Evolutionary conservation across 53 echinoderm and acorn worm genomes (phyloP), one percentile per base, ranked within the genome.

Genomic region (Paracentrotus lividus): DNA sequence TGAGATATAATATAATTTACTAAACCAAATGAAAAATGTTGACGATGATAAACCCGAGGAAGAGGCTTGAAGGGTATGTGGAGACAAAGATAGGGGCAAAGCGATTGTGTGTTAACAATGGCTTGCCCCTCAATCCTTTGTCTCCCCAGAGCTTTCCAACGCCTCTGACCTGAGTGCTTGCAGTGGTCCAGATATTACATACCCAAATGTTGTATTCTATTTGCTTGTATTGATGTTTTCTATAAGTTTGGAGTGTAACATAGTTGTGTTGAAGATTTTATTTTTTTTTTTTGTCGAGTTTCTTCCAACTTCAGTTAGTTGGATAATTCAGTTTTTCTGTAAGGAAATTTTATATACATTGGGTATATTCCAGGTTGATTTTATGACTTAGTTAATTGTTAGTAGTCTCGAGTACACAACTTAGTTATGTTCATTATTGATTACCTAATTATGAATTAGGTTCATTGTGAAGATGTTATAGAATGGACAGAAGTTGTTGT

Each of bases 31-130:
- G 4, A 47, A 26, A n/a, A 12, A 81, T 81, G 26, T 47, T 45
- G 81, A 81, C 47, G 81, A 81, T 81, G 47, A 81, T 81, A 24
- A n/a, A n/a, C n/a, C n/a, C n/a, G n/a, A n/a, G n/a, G n/a, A n/a
- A n/a, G n/a, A n/a, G n/a, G n/a, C n/a, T n/a, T n/a, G n/a, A n/a
- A n/a, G n/a, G n/a, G n/a, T n/a, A n/a, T n/a, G n/a, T n/a, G n/a
- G n/a, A n/a, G n/a, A n/a, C n/a, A n/a, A n/a, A n/a, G n/a, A n/a
- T n/a, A n/a, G n/a, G n/a, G n/a, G n/a, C n/a, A n/a, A n/a, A n/a
- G n/a, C n/a, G n/a, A n/a, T n/a, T n/a, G n/a, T n/a, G n/a, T n/a
- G n/a, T n/a, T n/a, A n/a, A n/a, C n/a, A n/a, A n/a, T n/a, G n/a
- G n/a, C n/a, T n/a, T n/a, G n/a, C n/a, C n/a, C n/a, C n/a, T n/a